These are phyloP conservation scores for Drosophila ficusphila DNA, from an alignment of 1,140 invertebrate species.

Conservation along the genomic window DNA sequence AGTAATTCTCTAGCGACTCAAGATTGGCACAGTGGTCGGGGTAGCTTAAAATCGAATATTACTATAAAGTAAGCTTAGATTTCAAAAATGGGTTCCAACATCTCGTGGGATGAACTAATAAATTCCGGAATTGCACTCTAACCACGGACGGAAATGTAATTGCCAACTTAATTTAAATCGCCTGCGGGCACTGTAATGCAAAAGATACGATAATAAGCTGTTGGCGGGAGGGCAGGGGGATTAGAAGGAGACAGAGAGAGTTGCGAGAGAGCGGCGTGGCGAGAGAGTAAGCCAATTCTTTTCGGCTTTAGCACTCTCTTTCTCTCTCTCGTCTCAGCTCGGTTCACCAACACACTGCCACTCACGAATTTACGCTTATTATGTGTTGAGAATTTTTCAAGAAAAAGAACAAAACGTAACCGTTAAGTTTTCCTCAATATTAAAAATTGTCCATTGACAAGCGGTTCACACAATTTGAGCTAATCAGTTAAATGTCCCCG, in stretches of 20 bases:
- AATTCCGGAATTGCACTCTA: neutral
- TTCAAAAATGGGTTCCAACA: neutral
- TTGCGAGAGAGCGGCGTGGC: neutral
- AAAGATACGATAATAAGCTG: slow-evolving; percentile 39
- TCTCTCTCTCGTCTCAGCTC: slow-evolving; percentile 35
- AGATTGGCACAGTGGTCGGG: slow-evolving; percentile 24
- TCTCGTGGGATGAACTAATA: slow-evolving; percentile 3
- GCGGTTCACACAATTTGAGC: neutral
- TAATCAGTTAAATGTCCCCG: slow-evolving; percentile 3
- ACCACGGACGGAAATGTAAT: slow-evolving; percentile 28
- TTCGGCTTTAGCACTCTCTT: slow-evolving; percentile 18
- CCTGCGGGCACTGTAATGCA: slow-evolving; percentile 18
- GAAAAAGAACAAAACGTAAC: slow-evolving; percentile 50
- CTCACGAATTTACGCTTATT: slow-evolving; percentile 68
- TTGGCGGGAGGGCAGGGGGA: neutral
- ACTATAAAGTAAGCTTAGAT: neutral
- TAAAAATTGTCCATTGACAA: slow-evolving; percentile 6
- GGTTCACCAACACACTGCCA: slow-evolving; percentile 23
- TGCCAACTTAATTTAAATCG: slow-evolving; percentile 43
- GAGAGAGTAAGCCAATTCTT: slow-evolving; percentile 10
- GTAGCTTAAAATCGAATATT: neutral
- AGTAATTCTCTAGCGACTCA: slow-evolving; percentile 35
- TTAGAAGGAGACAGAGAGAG: slow-evolving; percentile 4
- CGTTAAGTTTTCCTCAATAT: slow-evolving; percentile 20
- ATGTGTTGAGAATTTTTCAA: slow-evolving; percentile 74